phyloP scores from a whole-genome alignment of 1,140 invertebrate genomes.

The Steinernema feltiae region DNA sequence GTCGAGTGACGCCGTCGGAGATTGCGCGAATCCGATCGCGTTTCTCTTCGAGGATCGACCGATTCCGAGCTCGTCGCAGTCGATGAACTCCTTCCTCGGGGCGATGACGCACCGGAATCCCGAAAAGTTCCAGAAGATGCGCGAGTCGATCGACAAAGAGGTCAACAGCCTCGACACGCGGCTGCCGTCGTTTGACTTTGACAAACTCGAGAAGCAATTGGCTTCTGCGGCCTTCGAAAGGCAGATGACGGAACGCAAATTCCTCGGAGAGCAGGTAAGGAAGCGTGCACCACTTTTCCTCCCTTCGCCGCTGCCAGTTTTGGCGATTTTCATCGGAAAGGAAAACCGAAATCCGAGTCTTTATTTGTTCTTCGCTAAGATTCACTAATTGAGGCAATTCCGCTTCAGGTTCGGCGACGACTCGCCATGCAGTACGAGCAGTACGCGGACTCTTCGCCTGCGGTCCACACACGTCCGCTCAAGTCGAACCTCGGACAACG shows the following conservation, averaged over 20 bases:
- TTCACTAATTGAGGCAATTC: not conserved
- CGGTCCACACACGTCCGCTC: constrained; percentile 16
- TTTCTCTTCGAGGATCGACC: not conserved
- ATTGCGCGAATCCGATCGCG: not conserved
- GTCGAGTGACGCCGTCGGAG: constrained; percentile 1
- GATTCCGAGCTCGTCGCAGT: constrained; percentile 13
- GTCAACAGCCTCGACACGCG: constrained; percentile 22
- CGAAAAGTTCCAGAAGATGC: constrained; percentile 17
- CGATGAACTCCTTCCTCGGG: constrained; percentile 20
- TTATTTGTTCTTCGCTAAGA: too few relatives aligned
- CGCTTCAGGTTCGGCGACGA: constrained; percentile 22
- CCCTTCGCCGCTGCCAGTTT: too few relatives aligned
- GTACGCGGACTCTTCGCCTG: constrained; percentile 19
- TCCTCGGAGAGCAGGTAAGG: constrained; percentile 23
- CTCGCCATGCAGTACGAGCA: constrained; percentile 20
- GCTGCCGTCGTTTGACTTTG: constrained; percentile 24
- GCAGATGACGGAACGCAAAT: constrained; percentile 11
- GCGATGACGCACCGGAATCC: not conserved
- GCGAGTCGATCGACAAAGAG: constrained; percentile 22
- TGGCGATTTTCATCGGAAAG: not conserved
- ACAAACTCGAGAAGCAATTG: constrained; percentile 24
- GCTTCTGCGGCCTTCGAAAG: constrained; percentile 22
- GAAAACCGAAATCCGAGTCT: too few relatives aligned
- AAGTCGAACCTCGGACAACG: constrained; percentile 21
- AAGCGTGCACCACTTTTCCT: too few relatives aligned